Conservation (phyloP, 1,140 invertebrate genomes). For the Cecropterus lyciades region DNA sequence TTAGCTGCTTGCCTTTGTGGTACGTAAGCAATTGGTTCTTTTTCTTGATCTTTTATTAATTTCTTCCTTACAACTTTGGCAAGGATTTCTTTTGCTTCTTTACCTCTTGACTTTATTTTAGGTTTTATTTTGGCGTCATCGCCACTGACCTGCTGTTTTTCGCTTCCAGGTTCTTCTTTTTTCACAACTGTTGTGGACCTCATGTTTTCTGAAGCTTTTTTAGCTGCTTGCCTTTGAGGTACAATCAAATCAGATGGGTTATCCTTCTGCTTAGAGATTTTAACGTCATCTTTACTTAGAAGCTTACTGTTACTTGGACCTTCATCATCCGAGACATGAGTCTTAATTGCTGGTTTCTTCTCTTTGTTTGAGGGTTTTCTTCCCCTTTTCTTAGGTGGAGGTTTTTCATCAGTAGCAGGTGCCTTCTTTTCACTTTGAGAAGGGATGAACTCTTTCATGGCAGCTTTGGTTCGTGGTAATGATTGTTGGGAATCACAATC, state of each 20-base stretch:
- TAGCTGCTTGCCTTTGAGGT: constrained; percentile 95
- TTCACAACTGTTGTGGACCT: constrained; percentile 84
- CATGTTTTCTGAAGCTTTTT: constrained; percentile 95
- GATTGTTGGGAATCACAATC: constrained; percentile 88
- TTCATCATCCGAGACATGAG: constrained; percentile 78
- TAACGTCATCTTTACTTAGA: constrained; percentile 85
- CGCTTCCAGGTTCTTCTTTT: constrained; percentile 71
- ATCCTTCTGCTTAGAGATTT: constrained; percentile 85
- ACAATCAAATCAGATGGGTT: constrained; percentile 93
- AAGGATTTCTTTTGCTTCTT: constrained; percentile 65
- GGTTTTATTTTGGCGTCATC: constrained; percentile 75
- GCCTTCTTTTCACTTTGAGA: constrained; percentile 73
- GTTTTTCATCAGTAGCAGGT: constrained; percentile 67
- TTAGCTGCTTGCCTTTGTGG: constrained; percentile 95
- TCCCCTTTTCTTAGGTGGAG: constrained; percentile 76
- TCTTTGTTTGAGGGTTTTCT: constrained; percentile 71
- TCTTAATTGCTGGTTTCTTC: constrained; percentile 66
- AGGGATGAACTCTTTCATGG: constrained; percentile 91
- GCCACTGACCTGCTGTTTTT: constrained; percentile 67
- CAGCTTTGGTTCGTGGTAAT: constrained; percentile 90
- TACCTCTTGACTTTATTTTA: constrained; percentile 71
- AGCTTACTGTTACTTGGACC: too few species aligned
- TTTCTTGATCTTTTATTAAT: constrained; percentile 78
- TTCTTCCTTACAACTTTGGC: constrained; percentile 85
- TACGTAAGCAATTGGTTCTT: constrained; percentile 92